Evolutionary conservation across 2,888 invertebrate species (phyloP), one percentile per base, ranked within the genome.

Genomic region (Parnassius glacialis): DNA sequence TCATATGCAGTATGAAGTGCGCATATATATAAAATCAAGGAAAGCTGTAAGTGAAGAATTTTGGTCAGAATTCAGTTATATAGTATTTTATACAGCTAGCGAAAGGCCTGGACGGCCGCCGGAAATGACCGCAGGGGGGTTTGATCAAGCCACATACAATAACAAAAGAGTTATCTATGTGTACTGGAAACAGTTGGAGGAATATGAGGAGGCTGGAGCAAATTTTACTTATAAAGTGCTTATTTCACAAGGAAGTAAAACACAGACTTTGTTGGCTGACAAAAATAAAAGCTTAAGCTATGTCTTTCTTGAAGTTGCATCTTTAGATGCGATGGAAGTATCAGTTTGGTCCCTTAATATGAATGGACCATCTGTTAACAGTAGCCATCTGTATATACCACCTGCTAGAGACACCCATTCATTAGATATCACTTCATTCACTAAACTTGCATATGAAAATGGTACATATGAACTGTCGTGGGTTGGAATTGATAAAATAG

Each of bases 141-240:
- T 96, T 79, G 94, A 95, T 79, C 92, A 94, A 67, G 84, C 87
- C 84, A 81, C 81, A 58, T 92, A 81, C 72, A 86, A 91, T 20
- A 81, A 85, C 48, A 91, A 92, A 64, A 90, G 95, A 67, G 92
- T 94, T 59, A 88, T 96, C 51, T 94, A 94, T 78, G 86, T 97
- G 25, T 97, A 96, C 80, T 97, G 97, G 97, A 94, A 95, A 76
- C 93, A 94, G 67, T 92, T 97, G 57, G 93, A 93, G 20, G 92
- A 92, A 52, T 92, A 93, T 75, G 92, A 94, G 70, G 93, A 95
- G 72, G 96, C 96, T 75, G 97, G 96, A 20, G 93, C 93, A 9
- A 92, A 95, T 74, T 96, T 97, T 74, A 91, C 90, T 2, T 97
- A 97, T 76, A 87, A 91, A 68, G 92, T 96, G n/a, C 82, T 88